Conservation (phyloP, 2,888 invertebrate species). For the Autographa pulchrina region DNA sequence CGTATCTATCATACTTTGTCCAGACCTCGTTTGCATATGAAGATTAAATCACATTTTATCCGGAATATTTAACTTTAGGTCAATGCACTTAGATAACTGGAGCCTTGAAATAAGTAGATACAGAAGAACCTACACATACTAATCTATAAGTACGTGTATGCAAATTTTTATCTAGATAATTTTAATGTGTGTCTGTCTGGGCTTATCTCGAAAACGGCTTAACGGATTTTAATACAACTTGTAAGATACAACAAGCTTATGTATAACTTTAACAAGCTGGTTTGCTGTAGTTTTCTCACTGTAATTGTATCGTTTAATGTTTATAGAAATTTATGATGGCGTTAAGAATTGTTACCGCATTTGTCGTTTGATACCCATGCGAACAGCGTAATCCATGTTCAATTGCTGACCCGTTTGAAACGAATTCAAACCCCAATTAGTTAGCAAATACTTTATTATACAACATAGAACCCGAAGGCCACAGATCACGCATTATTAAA, state of each 20-base stretch:
- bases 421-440: not conserved
- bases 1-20: slow-evolving; percentile 44
- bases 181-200: too few relatives aligned
- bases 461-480: not conserved
- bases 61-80: not conserved
- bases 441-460: not conserved
- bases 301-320: too few relatives aligned
- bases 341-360: too few relatives aligned
- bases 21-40: slow-evolving; percentile 17
- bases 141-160: too few relatives aligned
- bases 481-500: not conserved
- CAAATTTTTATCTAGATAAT: too few relatives aligned
- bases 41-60: slow-evolving; percentile 15
- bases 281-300: too few relatives aligned
- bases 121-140: not conserved
- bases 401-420: not conserved
- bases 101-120: not conserved
- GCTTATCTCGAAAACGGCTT: too few relatives aligned
- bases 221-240: too few relatives aligned
- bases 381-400: not conserved
- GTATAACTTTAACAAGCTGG: too few relatives aligned
- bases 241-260: too few relatives aligned
- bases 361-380: too few relatives aligned
- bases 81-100: not conserved
- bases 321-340: too few relatives aligned